Evolutionary conservation across 2,888 invertebrate species (phyloP).

Genomic region (Ctena decussata): DNA sequence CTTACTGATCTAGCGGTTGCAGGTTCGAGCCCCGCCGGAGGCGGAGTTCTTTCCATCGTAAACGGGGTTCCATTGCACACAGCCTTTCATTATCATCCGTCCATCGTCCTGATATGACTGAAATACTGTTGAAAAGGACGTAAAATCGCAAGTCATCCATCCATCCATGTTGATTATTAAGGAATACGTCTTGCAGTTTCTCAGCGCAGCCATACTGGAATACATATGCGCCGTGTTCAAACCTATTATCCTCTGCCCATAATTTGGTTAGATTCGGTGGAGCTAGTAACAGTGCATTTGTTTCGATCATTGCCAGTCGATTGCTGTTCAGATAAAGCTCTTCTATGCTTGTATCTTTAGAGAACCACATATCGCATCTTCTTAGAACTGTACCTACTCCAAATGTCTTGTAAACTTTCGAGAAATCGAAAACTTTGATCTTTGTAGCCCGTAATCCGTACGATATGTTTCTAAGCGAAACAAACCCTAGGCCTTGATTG

Average conservation of each 20-base stretch:
- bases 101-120: conserved; percentile 3
- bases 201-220: conserved; percentile 28
- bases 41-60: background rate
- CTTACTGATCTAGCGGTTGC: no score
- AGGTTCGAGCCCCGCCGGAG: no score
- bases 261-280: conserved; percentile 30
- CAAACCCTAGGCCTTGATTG: conserved; percentile 38
- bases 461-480: conserved; percentile 31
- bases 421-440: conserved; percentile 36
- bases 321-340: conserved; percentile 36
- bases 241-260: conserved; percentile 35
- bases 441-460: conserved; percentile 48
- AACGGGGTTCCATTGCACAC: background rate
- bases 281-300: conserved; percentile 13
- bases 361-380: conserved; percentile 44
- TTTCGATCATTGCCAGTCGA: conserved; percentile 27
- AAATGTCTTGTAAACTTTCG: conserved; percentile 41
- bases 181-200: background rate
- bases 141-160: no score
- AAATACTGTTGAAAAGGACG: no score
- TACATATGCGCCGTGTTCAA: conserved; percentile 46
- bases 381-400: conserved; percentile 26
- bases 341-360: conserved; percentile 36
- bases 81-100: background rate
- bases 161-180: background rate